Conservation (phyloP, 2,113 vertebrate genomes). For the Anseranas semipalmata region DNA sequence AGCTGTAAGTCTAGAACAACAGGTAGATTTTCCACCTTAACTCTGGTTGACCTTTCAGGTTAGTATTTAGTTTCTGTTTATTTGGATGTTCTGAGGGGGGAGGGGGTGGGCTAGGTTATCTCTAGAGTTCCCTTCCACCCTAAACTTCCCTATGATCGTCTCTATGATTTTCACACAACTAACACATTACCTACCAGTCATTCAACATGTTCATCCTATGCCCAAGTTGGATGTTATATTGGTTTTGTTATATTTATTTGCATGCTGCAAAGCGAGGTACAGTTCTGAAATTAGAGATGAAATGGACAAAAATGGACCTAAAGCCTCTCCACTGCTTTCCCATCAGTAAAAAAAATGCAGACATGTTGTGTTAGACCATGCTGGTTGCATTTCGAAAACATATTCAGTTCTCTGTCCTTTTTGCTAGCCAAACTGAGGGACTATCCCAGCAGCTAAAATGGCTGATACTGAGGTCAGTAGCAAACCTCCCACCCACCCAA, state of each 20-base stretch:
- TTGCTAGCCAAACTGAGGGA: background rate
- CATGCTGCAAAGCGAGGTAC: background rate
- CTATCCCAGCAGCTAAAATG: background rate
- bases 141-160: background rate
- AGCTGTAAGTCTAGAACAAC: background rate
- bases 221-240: background rate
- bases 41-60: background rate
- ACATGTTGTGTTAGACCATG: background rate
- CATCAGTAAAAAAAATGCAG: background rate
- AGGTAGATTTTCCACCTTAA: background rate
- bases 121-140: background rate
- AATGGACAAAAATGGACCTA: background rate
- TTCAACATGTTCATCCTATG: background rate
- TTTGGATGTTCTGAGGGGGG: background rate
- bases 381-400: conserved; percentile 1
- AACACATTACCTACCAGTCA: background rate
- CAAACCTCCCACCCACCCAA: accelerated
- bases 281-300: background rate
- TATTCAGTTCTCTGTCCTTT: background rate
- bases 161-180: background rate
- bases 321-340: background rate
- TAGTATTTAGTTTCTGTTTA: background rate
- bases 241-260: background rate
- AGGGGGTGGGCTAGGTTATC: background rate
- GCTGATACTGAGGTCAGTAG: background rate